Conservation (phyloP, 2,888 invertebrate species). For the Aleiodes leptofemur region DNA sequence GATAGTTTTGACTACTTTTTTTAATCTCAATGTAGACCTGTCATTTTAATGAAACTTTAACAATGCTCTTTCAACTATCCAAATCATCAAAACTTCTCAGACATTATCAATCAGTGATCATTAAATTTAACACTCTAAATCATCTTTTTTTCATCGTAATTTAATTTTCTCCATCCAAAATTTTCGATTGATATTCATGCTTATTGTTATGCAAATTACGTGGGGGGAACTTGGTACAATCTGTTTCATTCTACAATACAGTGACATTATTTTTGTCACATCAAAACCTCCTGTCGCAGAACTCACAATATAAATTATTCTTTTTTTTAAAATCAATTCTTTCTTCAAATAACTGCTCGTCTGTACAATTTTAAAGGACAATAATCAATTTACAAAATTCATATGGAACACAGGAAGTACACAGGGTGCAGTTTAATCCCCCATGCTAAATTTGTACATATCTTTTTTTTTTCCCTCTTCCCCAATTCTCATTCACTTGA, state of each 20-base stretch:
- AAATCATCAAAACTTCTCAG: conserved; percentile 3
- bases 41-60: conserved; percentile 19
- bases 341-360: conserved; percentile 10
- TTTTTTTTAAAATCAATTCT: neutral
- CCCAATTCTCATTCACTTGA: conserved; percentile 56
- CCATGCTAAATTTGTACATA: conserved; percentile 1
- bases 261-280: conserved; percentile 15
- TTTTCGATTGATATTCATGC: neutral
- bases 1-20: too few relatives aligned
- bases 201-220: conserved; percentile 17
- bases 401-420: neutral
- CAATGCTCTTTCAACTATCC: neutral
- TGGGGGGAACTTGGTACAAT: neutral
- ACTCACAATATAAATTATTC: conserved; percentile 8
- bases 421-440: conserved; percentile 11
- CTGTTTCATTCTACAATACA: conserved; percentile 8
- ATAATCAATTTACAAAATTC: conserved; percentile 26
- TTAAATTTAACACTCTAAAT: conserved; percentile 53
- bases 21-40: neutral
- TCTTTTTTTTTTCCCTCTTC: neutral
- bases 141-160: conserved; percentile 25
- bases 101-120: conserved; percentile 40
- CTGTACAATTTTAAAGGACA: neutral
- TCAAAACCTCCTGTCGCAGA: conserved; percentile 21
- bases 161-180: conserved; percentile 2